Percentiles rank a stretch among this genome's conserved stretches.
phyloP scores from a whole-genome alignment of 1,140 invertebrate species.

The Leguminivora glycinivorella region DNA sequence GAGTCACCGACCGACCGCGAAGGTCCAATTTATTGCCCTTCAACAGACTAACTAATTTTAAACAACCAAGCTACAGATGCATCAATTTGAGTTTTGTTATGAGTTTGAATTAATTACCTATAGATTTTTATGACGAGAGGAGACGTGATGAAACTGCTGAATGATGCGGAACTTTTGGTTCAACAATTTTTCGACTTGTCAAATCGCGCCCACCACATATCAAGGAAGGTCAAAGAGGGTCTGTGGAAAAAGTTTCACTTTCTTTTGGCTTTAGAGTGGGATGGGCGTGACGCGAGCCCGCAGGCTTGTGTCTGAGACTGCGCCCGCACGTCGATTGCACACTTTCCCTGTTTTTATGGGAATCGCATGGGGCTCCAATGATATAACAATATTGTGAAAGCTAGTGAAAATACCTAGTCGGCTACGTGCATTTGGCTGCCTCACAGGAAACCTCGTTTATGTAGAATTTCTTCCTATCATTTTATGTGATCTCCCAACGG shows the following conservation, averaged over 20 bases:
- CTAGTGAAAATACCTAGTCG: slow-evolving; percentile 35
- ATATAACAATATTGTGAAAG: slow-evolving; percentile 63
- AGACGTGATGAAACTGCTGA: no score
- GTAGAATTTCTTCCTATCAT: neutral
- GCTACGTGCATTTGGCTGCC: slow-evolving; percentile 10
- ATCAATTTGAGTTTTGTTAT: no score
- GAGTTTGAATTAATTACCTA: no score
- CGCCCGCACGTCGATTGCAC: slow-evolving; percentile 55
- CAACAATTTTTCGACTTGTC: neutral
- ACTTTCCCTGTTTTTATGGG: slow-evolving; percentile 76
- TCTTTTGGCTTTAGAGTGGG: slow-evolving; percentile 52
- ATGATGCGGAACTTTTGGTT: slow-evolving; percentile 17
- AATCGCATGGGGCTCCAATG: slow-evolving; percentile 54
- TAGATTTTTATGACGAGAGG: neutral
- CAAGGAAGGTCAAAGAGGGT: slow-evolving; percentile 19
- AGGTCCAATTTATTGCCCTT: slow-evolving; percentile 41
- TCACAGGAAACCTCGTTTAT: neutral
- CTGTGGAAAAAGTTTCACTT: slow-evolving; percentile 56
- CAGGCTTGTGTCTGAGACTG: slow-evolving; percentile 46
- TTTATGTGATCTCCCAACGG: neutral
- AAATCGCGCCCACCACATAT: slow-evolving; percentile 21
- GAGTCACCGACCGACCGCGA: slow-evolving; percentile 41
- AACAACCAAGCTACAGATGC: neutral
- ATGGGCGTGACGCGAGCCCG: slow-evolving; percentile 61
- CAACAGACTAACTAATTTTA: slow-evolving; percentile 15